Conservation (phyloP, 2,113 vertebrate genomes). For the Piprites chloris region DNA sequence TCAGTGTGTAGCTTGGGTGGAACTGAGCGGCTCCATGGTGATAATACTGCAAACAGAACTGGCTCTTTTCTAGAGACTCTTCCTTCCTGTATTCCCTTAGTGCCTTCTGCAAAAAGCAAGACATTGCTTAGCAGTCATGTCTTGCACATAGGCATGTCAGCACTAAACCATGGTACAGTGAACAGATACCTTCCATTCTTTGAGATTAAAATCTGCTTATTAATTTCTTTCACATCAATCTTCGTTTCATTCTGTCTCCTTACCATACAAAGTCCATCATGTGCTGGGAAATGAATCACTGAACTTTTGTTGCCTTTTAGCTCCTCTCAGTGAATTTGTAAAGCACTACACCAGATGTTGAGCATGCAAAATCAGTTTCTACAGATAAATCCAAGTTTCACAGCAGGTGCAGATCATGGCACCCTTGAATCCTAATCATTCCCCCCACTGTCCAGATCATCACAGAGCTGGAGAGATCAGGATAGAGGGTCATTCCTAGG, state of each 20-base stretch:
- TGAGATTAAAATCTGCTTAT: background rate
- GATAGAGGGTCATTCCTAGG: background rate
- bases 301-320: conserved; percentile 23
- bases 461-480: background rate
- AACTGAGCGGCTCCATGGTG: background rate
- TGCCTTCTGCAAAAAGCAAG: background rate
- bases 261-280: background rate
- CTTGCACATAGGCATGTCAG: background rate
- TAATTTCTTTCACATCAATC: background rate
- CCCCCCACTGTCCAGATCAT: background rate
- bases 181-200: background rate
- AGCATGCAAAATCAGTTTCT: background rate
- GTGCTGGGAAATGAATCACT: background rate
- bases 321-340: background rate
- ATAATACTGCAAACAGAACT: background rate
- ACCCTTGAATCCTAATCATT: background rate
- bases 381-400: background rate
- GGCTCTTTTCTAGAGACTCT: background rate
- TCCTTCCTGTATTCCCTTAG: background rate
- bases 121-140: background rate
- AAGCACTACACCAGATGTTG: background rate
- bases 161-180: background rate
- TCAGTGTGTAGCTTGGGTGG: background rate
- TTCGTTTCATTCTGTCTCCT: background rate
- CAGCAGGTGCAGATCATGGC: background rate